Evolutionary conservation across 2,113 vertebrate genomes (phyloP).

Genomic region (Nothobranchius furzeri): DNA sequence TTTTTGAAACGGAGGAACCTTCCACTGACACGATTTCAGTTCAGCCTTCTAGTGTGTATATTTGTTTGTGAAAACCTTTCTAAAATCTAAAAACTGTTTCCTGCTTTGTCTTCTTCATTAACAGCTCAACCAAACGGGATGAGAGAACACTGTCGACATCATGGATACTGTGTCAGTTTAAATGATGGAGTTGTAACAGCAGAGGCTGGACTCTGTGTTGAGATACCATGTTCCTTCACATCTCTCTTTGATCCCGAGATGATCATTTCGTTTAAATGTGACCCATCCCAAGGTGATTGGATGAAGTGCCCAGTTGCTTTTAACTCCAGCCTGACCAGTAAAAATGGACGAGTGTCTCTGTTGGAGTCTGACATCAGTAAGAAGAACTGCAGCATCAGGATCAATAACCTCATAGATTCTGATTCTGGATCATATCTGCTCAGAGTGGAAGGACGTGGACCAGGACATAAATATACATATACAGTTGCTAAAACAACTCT

Average conservation of each 20-base stretch:
- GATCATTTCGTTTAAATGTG: slow-evolving; percentile 57
- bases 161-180: slow-evolving; percentile 14
- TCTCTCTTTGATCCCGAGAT: fast-evolving
- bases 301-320: slow-evolving; percentile 20
- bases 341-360: slow-evolving; percentile 23
- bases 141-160: fast-evolving
- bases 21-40: too few species aligned
- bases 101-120: background rate
- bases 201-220: slow-evolving; percentile 55
- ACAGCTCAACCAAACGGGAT: background rate
- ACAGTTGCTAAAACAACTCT: background rate
- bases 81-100: background rate
- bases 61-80: too few species aligned
- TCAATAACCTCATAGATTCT: slow-evolving; percentile 39
- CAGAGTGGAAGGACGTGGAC: background rate
- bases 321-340: background rate
- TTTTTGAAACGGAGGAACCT: too few species aligned
- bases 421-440: slow-evolving; percentile 57
- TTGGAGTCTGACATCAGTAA: slow-evolving; percentile 27
- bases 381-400: slow-evolving; percentile 50
- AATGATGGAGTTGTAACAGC: slow-evolving; percentile 18
- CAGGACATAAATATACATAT: fast-evolving
- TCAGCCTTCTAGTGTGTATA: background rate
- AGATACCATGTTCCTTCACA: slow-evolving; percentile 47
- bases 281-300: fast-evolving